Percentiles rank a stretch among this genome's conserved stretches.
Evolutionary conservation across 2,113 vertebrate genomes (phyloP).

Genomic region (Gadus macrocephalus): DNA sequence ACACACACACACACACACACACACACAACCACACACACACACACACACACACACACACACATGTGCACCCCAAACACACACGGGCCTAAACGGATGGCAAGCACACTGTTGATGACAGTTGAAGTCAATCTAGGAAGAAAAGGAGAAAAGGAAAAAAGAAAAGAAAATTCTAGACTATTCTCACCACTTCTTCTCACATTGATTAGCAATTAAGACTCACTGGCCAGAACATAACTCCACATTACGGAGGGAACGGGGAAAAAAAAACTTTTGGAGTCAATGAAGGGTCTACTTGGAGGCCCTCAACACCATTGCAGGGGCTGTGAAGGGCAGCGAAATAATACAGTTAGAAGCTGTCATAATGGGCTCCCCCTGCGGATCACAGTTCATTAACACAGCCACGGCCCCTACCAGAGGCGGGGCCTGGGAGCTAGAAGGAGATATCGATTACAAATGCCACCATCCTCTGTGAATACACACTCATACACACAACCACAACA

Average conservation of each 20-base stretch:
- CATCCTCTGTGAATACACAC: slow-evolving; percentile 15
- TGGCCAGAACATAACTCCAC: slow-evolving; percentile 49
- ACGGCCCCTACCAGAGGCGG: slow-evolving; percentile 36
- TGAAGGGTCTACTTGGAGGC: slow-evolving; percentile 59
- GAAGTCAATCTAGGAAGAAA: not conserved
- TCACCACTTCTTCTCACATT: slow-evolving; percentile 36
- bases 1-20: too few relatives aligned
- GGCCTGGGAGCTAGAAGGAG: slow-evolving; percentile 25
- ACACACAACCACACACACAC: too few relatives aligned
- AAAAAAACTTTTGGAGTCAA: slow-evolving; percentile 40
- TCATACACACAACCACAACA: not conserved
- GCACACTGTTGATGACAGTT: too few relatives aligned
- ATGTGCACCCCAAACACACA: too few relatives aligned
- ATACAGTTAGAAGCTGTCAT: slow-evolving; percentile 63
- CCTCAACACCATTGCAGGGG: slow-evolving; percentile 20
- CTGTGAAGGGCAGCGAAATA: slow-evolving; percentile 45
- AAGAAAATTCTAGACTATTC: slow-evolving; percentile 16
- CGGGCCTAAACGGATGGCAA: too few relatives aligned
- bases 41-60: too few relatives aligned
- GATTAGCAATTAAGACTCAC: slow-evolving; percentile 58
- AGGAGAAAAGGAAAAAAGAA: slow-evolving; percentile 7
- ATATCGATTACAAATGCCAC: slow-evolving; percentile 56
- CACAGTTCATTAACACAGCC: slow-evolving; percentile 63
- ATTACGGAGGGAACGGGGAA: slow-evolving; percentile 45
- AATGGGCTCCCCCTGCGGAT: slow-evolving; percentile 55